Conservation (phyloP, 2,113 vertebrate species). For the Puma concolor region DNA sequence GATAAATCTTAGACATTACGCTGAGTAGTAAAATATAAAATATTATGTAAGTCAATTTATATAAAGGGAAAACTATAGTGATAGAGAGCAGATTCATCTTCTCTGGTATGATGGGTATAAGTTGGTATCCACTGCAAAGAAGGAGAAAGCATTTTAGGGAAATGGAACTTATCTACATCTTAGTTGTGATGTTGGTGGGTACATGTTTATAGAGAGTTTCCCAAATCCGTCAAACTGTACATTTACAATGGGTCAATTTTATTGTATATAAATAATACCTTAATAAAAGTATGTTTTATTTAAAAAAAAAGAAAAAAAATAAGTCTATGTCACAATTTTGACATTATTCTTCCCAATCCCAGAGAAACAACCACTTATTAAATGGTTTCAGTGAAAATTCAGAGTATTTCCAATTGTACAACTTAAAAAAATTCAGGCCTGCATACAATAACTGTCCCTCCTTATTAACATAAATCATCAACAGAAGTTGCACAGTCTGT, state of each 20-base stretch:
- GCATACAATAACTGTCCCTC: neutral
- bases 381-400: neutral
- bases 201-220: neutral
- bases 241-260: neutral
- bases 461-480: neutral
- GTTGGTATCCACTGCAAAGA: neutral
- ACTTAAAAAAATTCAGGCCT: neutral
- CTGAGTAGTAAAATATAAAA: neutral
- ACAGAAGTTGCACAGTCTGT: neutral
- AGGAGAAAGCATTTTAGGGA: neutral
- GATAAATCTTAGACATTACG: neutral
- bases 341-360: neutral
- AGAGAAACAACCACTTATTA: neutral
- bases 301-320: neutral
- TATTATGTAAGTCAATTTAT: neutral
- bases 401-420: neutral
- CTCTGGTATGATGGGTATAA: too few species aligned
- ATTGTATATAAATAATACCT: neutral
- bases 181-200: neutral
- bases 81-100: neutral
- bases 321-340: neutral
- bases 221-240: neutral
- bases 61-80: neutral
- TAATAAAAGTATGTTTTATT: neutral
- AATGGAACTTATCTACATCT: neutral